phyloP scores from a whole-genome alignment of 2,888 invertebrate species.

The Carpatolechia fugitivella region DNA sequence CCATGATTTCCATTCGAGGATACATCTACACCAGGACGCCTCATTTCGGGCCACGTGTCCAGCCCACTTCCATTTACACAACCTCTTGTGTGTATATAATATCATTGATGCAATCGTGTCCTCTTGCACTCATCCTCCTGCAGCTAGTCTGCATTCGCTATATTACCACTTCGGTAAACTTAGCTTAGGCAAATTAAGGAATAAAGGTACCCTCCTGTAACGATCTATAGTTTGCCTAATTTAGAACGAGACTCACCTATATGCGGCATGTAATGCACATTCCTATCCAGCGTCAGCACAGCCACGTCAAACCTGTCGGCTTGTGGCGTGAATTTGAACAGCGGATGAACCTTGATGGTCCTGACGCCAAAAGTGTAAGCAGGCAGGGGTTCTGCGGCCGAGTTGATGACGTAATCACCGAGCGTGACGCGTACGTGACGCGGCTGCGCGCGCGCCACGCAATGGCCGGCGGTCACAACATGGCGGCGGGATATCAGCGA shows the following conservation, averaged over 20 bases:
- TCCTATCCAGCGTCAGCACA: conserved; percentile 90
- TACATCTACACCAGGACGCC: too few species aligned
- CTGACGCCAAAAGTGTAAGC: conserved; percentile 96
- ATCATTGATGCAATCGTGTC: too few species aligned
- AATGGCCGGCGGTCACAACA: conserved; percentile 96
- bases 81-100: too few species aligned
- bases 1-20: too few species aligned
- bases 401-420: conserved; percentile 96
- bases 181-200: too few species aligned
- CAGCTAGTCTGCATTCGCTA: too few species aligned
- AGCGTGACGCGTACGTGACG: conserved; percentile 94
- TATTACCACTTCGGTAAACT: too few species aligned
- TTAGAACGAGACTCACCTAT: conserved; percentile 79
- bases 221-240: too few species aligned
- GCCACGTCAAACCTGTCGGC: conserved; percentile 95
- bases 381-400: conserved; percentile 93
- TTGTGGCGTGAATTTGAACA: conserved; percentile 91
- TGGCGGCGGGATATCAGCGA: conserved; percentile 93
- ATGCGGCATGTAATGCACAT: conserved; percentile 94
- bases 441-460: conserved; percentile 94
- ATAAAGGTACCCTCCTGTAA: neutral
- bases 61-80: too few species aligned
- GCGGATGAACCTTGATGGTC: conserved; percentile 90
- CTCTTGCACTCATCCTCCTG: too few species aligned
- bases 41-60: too few species aligned